These are phyloP conservation scores for Mastomys coucha DNA, from an alignment of 2,113 vertebrate genomes.

Conservation along the genomic window DNA sequence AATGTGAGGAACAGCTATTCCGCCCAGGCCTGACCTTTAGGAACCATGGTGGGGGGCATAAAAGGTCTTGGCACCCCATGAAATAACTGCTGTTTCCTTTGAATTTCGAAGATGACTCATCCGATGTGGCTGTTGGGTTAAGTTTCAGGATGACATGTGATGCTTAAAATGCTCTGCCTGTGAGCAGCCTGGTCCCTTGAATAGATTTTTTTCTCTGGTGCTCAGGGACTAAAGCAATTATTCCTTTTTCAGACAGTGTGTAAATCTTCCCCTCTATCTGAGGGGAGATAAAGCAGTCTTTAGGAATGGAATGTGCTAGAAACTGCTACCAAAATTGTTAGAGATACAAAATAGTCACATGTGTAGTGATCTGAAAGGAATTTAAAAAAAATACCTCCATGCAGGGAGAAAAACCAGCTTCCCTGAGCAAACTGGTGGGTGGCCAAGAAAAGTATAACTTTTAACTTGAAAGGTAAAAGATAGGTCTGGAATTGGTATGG, in stretches of 20 bases:
- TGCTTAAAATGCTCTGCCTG: constrained; percentile 12
- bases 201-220: constrained; percentile 26
- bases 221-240: neutral
- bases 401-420: neutral
- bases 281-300: neutral
- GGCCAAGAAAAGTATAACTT: neutral
- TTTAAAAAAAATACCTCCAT: neutral
- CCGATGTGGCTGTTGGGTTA: neutral
- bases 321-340: neutral
- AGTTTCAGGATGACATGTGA: constrained; percentile 43
- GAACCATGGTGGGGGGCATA: neutral
- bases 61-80: neutral
- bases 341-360: neutral
- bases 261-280: neutral
- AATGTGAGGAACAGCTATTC: neutral
- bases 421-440: no score
- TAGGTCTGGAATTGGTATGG: neutral
- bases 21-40: neutral
- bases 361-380: neutral
- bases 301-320: neutral
- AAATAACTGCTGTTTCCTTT: constrained; percentile 37
- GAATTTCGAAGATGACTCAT: constrained; percentile 60
- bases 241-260: neutral
- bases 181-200: constrained; percentile 8
- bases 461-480: neutral